Base-by-base conservation (phyloP, 2,888 invertebrate genomes). In the Parelbella ahira region DNA sequence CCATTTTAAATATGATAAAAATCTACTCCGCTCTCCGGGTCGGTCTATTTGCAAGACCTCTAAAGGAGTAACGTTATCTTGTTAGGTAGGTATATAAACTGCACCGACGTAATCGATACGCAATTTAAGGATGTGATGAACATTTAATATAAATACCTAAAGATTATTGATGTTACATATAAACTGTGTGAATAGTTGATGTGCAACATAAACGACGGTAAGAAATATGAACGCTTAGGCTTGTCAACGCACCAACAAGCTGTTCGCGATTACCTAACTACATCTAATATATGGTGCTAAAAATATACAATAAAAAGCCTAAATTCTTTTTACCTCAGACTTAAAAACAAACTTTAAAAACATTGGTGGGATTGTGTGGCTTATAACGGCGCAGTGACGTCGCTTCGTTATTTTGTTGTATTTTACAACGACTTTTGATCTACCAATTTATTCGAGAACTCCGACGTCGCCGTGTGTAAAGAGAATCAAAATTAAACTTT, bases 381-480 rank as follows among this genome's bases (percentile, higher is more conserved):
- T 33, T 9, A 13, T 15, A 9, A 7, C 6, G 5, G 28, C 8
- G 3, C 24, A 10, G 25, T 25, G 10, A 11, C 27, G 15, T 13
- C 13, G n/a, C 7, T 21, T 15, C 9, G 4, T 27, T n/a, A 12
- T 23, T 27, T 15, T 7, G 8, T 19, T 2, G 3, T 20, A 24
- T 5, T 24, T 9, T 13, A 12, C 6, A 27, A 20, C n/a, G n/a
- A n/a, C n/a, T 56, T 44, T 49, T 54, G 55, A 47, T 51, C 11
- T 4, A 29, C n/a, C 15, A 11, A 12, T 8, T 24, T 30, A 38
- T 39, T 38, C 37, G 37, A 38, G 37, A 10, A 15, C 28, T n/a
- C n/a, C n/a, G n/a, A n/a, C n/a, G n/a, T n/a, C n/a, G n/a, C n/a
- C n/a, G n/a, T n/a, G n/a, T n/a, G n/a, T n/a, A n/a, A n/a, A n/a